These are phyloP conservation scores for Melanotaenia nigrans DNA, from an alignment of 2,797 vertebrate genomes.

Conservation along the genomic window DNA sequence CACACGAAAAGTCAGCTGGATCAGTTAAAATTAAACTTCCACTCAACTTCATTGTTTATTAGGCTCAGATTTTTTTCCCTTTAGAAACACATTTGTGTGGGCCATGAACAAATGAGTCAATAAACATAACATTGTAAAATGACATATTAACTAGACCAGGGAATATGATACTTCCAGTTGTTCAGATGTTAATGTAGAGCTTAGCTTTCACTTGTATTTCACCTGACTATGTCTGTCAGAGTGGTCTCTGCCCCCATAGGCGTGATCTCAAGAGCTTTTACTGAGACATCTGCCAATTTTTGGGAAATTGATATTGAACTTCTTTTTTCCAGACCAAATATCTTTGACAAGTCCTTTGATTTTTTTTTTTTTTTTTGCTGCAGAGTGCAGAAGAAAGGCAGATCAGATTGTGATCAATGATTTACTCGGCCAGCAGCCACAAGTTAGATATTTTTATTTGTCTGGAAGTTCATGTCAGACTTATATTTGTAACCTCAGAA, in stretches of 20 bases:
- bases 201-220: background rate
- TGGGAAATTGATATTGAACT: background rate
- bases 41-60: background rate
- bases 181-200: background rate
- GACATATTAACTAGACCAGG: background rate
- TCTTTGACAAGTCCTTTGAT: background rate
- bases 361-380: background rate
- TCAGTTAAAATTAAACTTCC: background rate
- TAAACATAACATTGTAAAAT: background rate
- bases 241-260: background rate
- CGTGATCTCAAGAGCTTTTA: background rate
- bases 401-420: background rate
- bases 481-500: background rate
- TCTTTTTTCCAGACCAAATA: background rate
- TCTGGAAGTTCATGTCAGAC: background rate
- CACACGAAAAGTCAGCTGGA: too few relatives aligned
- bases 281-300: background rate
- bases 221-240: background rate
- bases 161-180: background rate
- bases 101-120: background rate
- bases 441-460: background rate
- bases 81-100: background rate
- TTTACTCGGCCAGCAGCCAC: background rate
- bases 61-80: background rate
- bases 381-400: background rate